These are phyloP conservation scores for Cremastinae sp. DNA, from an alignment of 2,888 invertebrate species.

Conservation along the genomic window DNA sequence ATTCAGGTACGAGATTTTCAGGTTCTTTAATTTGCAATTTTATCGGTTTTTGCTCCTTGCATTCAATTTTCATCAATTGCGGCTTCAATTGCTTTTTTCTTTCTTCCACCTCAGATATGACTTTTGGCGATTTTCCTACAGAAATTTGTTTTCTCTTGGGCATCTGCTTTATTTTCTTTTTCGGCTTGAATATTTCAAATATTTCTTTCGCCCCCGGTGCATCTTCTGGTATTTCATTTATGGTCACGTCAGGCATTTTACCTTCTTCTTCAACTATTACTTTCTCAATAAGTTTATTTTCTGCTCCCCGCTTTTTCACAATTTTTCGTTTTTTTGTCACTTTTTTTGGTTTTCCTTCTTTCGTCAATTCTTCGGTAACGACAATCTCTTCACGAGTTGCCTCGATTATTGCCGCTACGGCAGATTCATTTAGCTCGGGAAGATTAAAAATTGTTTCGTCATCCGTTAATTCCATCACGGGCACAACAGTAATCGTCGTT, in stretches of 20 bases:
- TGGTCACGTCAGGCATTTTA: conserved; percentile 67
- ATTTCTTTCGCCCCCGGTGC: conserved; percentile 58
- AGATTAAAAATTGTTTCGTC: conserved; percentile 37
- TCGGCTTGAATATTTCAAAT: conserved; percentile 58
- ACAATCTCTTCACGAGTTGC: conserved; percentile 74
- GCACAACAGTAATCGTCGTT: conserved; percentile 40
- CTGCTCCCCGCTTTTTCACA: conserved; percentile 62
- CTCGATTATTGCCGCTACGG: conserved; percentile 38
- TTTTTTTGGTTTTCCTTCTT: conserved; percentile 72
- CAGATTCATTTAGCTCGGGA: conserved; percentile 61
- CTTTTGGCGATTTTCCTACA: conserved; percentile 53
- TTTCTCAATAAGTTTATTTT: conserved; percentile 77
- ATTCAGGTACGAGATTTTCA: conserved; percentile 81
- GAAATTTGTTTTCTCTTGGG: conserved; percentile 71
- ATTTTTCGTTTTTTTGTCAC: conserved; percentile 63
- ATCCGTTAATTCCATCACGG: conserved; percentile 45
- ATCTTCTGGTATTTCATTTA: conserved; percentile 65
- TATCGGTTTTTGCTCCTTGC: conserved; percentile 82
- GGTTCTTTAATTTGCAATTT: conserved; percentile 83
- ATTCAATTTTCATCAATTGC: conserved; percentile 83
- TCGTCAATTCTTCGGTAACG: conserved; percentile 75
- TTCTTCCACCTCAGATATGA: conserved; percentile 47
- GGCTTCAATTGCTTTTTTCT: conserved; percentile 69
- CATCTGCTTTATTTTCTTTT: conserved; percentile 61
- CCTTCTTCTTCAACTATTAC: conserved; percentile 70